Base-by-base conservation (phyloP, 2,888 invertebrate genomes). In the Lobophora halterata region DNA sequence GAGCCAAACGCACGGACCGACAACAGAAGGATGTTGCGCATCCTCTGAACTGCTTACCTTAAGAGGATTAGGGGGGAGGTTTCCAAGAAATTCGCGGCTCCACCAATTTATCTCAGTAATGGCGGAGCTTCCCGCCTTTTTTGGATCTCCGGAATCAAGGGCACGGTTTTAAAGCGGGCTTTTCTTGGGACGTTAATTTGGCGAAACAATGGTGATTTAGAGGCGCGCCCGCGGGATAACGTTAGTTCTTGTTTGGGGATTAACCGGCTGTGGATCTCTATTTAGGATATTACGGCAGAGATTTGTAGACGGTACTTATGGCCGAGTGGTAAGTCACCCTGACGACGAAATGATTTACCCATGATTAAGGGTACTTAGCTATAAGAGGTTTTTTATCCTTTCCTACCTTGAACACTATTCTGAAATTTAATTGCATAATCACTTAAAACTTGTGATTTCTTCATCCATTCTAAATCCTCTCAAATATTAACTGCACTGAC, bases 31-130 rank as follows among this genome's bases (percentile, higher is more conserved):
- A 30, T 47, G 41, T 44, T 42, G 41, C 36, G 46, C 43, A 68
- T 49, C 59, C 57, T 61, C 59, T 24, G 30, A 42, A 49, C 39
- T 47, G 61, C 64, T 65, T 61, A 72, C 75, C 71, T 70, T 72
- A 71, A 74, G 68, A 34, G 33, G 38, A 34, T 44, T 36, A 43
- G 28, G 42, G 36, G 46, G 50, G 48, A 38, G 55, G 50, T 52
- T 55, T 49, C 52, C 56, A 58, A 66, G 64, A 63, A 64, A 67
- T 69, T 65, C 66, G 39, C 64, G 62, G 64, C 65, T 62, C 52
- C 49, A 60, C 74, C 77, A 76, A 83, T 83, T 80, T 77, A 79
- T 85, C 82, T 81, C 68, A 58, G 73, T 79, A 80, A 83, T 78
- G 76, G 69, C 72, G 61, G 56, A 65, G 65, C 65, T 65, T 68